Evolutionary conservation across 1,140 invertebrate genomes (phyloP), one percentile per base, ranked within the genome.

Genomic region (Drosophila kohkoa): DNA sequence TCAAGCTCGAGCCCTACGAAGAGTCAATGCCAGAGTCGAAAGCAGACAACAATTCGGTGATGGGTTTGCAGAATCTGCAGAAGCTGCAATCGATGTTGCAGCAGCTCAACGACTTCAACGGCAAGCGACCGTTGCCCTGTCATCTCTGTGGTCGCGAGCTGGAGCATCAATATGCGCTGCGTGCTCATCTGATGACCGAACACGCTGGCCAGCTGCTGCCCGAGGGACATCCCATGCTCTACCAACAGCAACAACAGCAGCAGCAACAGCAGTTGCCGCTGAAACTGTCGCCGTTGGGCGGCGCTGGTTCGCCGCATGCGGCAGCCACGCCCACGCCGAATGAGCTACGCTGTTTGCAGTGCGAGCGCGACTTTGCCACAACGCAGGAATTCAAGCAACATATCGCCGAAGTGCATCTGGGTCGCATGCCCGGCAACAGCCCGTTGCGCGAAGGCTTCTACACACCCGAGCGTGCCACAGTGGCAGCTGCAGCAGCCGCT

Each of bases 61-160:
- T 90, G 55, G 75, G 76, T 0, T 41, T 92, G 69, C 90, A 92
- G 65, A 97, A 98, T 81, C 93, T 98, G 4, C 96, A 97, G 76
- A 98, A 98, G 90, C 93, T 98, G 15, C 97, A 98, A 92, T 96
- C 96, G 0, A 98, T 98, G 97, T 96, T 98, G 75, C 94, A 97
- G 54, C 97, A 98, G 92, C 92, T 98, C 52, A 98, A 98, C 87
- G 96, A 96, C 62, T 92, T 96, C 32, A 95, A 96, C 71, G 94
- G 91, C 92, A 95, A 94, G 90, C 93, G 93, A 2, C 91, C 94
- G 0, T 91, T 93, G 1, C 94, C 93, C 4, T 96, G 95, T 75
- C 93, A 91, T 43, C 82, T 94, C 2, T 95, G 95, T 70, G 94
- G 94, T 1, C 94, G 94, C 60, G 95, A 95, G 62, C 94, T 94